Conservation (phyloP, 2,797 vertebrate genomes). For the Myoxocephalus aenaeus region DNA sequence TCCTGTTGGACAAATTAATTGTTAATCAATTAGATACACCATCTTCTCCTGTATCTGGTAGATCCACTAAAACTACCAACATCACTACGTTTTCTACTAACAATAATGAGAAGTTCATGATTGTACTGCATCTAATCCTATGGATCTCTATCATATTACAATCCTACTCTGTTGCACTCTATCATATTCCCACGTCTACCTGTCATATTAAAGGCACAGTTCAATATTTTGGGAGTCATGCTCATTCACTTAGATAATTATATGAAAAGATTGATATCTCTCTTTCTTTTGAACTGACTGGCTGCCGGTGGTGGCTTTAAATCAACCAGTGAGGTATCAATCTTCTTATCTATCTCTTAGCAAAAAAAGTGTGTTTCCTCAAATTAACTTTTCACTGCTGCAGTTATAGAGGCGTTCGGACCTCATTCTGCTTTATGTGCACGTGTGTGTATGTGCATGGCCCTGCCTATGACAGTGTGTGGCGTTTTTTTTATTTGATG, state of each 20-base stretch:
- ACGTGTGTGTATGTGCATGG: constrained; percentile 18
- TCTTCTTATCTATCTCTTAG: constrained; percentile 2
- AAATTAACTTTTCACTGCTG: background rate
- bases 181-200: background rate
- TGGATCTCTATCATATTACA: background rate
- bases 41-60: background rate
- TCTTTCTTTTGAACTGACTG: background rate
- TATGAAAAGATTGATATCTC: background rate
- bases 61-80: background rate
- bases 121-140: background rate
- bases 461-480: constrained; percentile 34
- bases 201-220: constrained; percentile 3
- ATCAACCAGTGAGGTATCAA: background rate
- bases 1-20: constrained; percentile 86
- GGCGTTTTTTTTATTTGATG: constrained; percentile 55
- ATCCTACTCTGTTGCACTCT: background rate
- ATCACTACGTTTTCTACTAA: background rate
- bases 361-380: background rate
- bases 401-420: background rate
- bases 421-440: constrained; percentile 12
- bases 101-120: background rate
- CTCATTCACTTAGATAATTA: background rate
- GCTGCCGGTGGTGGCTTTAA: background rate
- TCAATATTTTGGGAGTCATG: background rate
- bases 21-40: constrained; percentile 40